phyloP scores from a whole-genome alignment of 2,797 vertebrate genomes.

The Rhinogobio ventralis region DNA sequence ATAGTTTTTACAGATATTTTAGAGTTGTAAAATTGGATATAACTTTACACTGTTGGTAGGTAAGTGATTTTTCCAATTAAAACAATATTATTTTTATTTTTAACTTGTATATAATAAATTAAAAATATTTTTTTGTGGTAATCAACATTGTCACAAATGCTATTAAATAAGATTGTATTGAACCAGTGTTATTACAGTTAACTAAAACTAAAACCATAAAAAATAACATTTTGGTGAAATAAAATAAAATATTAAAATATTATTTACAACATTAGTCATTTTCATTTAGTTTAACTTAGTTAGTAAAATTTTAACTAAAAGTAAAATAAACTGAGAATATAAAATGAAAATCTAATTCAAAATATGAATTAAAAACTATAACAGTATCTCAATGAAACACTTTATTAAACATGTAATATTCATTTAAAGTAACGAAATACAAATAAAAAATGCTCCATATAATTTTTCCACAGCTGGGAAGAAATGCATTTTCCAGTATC shows the following conservation, averaged over 20 bases:
- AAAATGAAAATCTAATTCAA: background rate
- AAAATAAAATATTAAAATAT: background rate
- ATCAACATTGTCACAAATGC: background rate
- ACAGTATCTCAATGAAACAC: background rate
- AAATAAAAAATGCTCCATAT: background rate
- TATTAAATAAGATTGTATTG: background rate
- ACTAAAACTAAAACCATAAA: background rate
- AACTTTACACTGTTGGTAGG: background rate
- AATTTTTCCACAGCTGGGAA: background rate
- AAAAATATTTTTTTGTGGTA: background rate
- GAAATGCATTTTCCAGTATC: slow-evolving; percentile 13
- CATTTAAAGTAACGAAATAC: background rate
- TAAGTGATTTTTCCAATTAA: background rate
- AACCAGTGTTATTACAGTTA: background rate
- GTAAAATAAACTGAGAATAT: background rate
- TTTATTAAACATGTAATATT: background rate
- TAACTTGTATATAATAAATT: too few relatives aligned
- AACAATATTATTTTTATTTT: background rate
- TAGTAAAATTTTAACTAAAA: background rate
- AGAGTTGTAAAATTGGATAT: background rate
- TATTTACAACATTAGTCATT: background rate
- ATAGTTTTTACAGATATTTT: background rate
- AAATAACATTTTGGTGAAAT: background rate
- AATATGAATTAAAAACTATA: background rate
- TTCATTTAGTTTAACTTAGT: background rate